Conservation (phyloP, 1,140 invertebrate genomes). For the Forficula auricularia region DNA sequence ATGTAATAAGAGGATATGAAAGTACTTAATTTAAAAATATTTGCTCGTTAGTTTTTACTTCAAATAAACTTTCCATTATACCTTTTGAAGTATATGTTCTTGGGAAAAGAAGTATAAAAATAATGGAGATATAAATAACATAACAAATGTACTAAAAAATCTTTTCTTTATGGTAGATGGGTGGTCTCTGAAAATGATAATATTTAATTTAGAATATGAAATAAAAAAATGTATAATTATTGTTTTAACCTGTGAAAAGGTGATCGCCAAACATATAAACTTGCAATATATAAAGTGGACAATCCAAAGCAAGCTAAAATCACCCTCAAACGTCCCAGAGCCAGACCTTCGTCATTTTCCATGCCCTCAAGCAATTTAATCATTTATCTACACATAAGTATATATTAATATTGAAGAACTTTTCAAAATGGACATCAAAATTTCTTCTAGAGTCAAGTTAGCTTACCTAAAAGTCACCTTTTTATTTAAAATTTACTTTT, state of each 20-base stretch:
- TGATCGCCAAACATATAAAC: conserved; percentile 66
- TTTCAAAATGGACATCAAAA: too few species aligned
- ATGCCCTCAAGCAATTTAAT: background rate
- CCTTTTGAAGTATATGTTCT: conserved; percentile 37
- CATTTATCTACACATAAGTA: background rate
- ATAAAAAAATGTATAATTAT: conserved; percentile 7
- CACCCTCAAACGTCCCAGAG: conserved; percentile 25
- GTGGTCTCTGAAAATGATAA: conserved; percentile 49
- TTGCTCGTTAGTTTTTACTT: too few species aligned
- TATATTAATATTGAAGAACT: conserved; percentile 1
- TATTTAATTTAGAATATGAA: conserved; percentile 1
- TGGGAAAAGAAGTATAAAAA: conserved; percentile 52
- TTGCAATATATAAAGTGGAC: conserved; percentile 58
- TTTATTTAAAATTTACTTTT: too few species aligned
- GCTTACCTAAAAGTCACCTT: too few species aligned
- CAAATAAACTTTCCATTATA: conserved; percentile 20
- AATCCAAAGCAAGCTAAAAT: conserved; percentile 42
- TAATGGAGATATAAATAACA: conserved; percentile 58
- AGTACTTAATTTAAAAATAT: too few species aligned
- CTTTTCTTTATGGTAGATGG: conserved; percentile 73
- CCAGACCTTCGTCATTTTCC: conserved; percentile 14
- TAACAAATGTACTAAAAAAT: conserved; percentile 67
- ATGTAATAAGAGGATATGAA: too few species aligned
- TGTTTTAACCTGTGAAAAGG: conserved; percentile 44
- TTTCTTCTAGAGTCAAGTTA: too few species aligned